Evolutionary conservation across 2,888 invertebrate species (phyloP).

Genomic region (Coleophora flavipennella): DNA sequence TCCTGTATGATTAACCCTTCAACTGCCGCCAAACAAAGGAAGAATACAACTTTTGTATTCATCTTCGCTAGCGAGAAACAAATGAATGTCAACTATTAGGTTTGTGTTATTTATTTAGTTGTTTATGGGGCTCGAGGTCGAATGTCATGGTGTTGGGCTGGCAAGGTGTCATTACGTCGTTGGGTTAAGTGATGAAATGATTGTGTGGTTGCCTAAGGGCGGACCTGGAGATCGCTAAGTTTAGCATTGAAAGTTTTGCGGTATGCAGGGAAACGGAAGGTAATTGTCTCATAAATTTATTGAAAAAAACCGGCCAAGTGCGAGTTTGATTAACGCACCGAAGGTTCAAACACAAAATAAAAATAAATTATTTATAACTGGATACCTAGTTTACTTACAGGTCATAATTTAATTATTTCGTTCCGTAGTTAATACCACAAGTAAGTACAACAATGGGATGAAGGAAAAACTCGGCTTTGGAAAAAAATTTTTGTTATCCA

Average conservation of each 20-base stretch:
- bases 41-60: conserved; percentile 22
- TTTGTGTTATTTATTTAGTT: conserved; percentile 54
- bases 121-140: conserved; percentile 54
- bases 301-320: too few species aligned
- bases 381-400: too few species aligned
- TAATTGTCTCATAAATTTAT: conserved; percentile 10
- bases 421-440: too few species aligned
- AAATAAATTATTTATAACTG: too few species aligned
- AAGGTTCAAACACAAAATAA: too few species aligned
- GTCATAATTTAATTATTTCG: too few species aligned
- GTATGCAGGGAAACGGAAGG: background rate
- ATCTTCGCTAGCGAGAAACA: conserved; percentile 34
- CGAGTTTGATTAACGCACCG: too few species aligned
- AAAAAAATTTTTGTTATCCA: too few species aligned
- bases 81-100: conserved; percentile 36
- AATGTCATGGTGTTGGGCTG: conserved; percentile 34
- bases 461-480: too few species aligned
- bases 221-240: background rate
- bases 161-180: conserved; percentile 42
- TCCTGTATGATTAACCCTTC: conserved; percentile 22
- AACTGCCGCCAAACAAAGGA: conserved; percentile 19
- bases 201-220: conserved; percentile 4
- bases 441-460: too few species aligned
- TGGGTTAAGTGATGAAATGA: conserved; percentile 12
- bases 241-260: too few species aligned